Percentiles rank a stretch among this genome's conserved stretches.
Evolutionary conservation across 2,797 vertebrate genomes (phyloP).

Genomic region (Merluccius polli): DNA sequence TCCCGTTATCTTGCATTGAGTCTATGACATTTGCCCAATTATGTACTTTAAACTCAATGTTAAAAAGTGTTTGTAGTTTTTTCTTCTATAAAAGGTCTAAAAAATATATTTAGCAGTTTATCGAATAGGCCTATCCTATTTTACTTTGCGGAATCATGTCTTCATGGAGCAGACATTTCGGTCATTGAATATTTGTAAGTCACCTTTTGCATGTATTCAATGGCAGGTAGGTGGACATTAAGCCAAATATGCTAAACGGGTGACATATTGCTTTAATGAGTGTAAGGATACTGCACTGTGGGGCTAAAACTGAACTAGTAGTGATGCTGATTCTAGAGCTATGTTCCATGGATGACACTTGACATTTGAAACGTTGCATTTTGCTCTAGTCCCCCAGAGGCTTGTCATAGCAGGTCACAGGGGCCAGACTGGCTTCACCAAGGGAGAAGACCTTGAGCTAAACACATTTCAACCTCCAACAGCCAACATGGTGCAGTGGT

Average conservation of each 20-base stretch:
- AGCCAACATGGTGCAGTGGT: constrained; percentile 23
- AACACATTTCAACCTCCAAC: constrained; percentile 53
- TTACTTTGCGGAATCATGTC: not conserved
- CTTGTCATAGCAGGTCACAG: constrained; percentile 37
- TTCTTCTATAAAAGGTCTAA: not conserved
- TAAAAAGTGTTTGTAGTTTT: not conserved
- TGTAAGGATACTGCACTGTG: not conserved
- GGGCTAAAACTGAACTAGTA: not conserved
- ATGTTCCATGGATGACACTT: not conserved
- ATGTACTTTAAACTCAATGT: not conserved
- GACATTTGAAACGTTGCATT: constrained; percentile 1
- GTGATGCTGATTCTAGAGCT: not conserved
- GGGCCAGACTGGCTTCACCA: constrained; percentile 51
- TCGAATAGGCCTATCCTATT: not conserved
- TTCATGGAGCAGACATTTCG: not conserved
- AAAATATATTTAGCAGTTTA: no score
- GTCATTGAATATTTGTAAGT: no score
- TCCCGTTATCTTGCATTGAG: not conserved
- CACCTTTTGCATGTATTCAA: no score
- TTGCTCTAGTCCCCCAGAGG: not conserved
- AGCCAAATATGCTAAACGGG: not conserved
- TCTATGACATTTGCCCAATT: not conserved
- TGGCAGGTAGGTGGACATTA: not conserved
- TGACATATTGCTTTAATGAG: not conserved
- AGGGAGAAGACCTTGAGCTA: constrained; percentile 37